phyloP scores from a whole-genome alignment of 2,888 invertebrate genomes.

The Cryptocephalus moraei region DNA sequence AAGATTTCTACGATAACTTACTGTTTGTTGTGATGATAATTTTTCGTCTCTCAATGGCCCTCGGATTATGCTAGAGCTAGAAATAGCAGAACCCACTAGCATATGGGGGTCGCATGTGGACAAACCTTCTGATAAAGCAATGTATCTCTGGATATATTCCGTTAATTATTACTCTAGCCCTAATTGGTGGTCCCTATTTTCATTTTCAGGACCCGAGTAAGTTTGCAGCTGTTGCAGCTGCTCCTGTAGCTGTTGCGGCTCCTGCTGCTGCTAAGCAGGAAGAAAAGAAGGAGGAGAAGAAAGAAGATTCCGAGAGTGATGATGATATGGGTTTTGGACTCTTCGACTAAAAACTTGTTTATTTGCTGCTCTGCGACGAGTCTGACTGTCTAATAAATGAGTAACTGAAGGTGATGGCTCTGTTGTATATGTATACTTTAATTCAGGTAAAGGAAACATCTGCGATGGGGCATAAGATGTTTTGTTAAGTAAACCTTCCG shows the following conservation, averaged over 20 bases:
- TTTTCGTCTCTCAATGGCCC: slow-evolving; percentile 30
- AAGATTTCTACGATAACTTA: not conserved
- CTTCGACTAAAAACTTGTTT: slow-evolving; percentile 56
- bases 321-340: slow-evolving; percentile 98
- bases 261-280: slow-evolving; percentile 40
- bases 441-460: too few relatives aligned
- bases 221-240: slow-evolving; percentile 59
- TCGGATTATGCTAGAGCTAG: slow-evolving; percentile 33
- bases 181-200: not conserved
- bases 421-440: too few relatives aligned
- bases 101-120: slow-evolving; percentile 19
- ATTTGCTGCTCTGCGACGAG: not conserved
- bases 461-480: too few relatives aligned
- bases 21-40: slow-evolving; percentile 23
- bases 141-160: not conserved
- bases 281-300: slow-evolving; percentile 62
- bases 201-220: slow-evolving; percentile 81
- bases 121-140: slow-evolving; percentile 18
- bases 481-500: too few relatives aligned
- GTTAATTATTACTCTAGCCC: not conserved
- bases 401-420: too few relatives aligned
- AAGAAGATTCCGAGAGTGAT: slow-evolving; percentile 77
- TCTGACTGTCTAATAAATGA: not conserved
- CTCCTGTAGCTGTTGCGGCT: slow-evolving; percentile 44
- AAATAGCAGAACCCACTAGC: slow-evolving; percentile 29